Evolutionary conservation across 2,797 vertebrate genomes (phyloP), one percentile per base, ranked within the genome.

Genomic region (Podarcis siculus): DNA sequence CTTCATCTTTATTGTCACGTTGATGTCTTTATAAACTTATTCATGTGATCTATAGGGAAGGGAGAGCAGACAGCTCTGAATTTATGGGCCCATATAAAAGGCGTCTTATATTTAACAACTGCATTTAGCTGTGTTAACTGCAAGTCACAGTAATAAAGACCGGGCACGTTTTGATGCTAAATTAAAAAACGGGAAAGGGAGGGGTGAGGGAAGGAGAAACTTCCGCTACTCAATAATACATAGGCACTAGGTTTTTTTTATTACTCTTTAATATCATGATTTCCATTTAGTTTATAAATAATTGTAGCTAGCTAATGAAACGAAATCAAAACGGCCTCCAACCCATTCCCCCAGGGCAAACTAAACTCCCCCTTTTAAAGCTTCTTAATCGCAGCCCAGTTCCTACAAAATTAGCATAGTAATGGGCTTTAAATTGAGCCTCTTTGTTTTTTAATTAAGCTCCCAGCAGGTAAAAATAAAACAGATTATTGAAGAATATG

Each of bases 391-490:
- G 98, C 98, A 97, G 98, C 98, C 98, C 97, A 97, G 97, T 97
- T 98, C 98, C 97, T 98, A 98, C 98, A 92, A 97, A 98, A 99
- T 99, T 99, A 99, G 98, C 99, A 99, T 99, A 99, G 98, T 99
- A 99, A 99, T 99, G 98, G 98, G 98, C 98, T 99, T 99, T 99
- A 99, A 99, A 99, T 99, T 99, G 98, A 99, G 98, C 98, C 98
- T 98, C 98, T 99, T 99, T 99, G 98, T 99, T 99, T 99, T 99
- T 99, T 99, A 99, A 99, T 99, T 99, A 99, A 99, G 98, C 98
- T 99, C 99, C 99, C 98, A 99, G 99, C 99, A 99, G 99, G 99
- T 99, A 99, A 98, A 98, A 98, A 98, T 98, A 98, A 99, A 99
- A 98, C 98, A 98, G 98, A 99, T 99, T 99, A 99, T 98, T 98